These are phyloP conservation scores for Andrena marginata DNA, from an alignment of 2,888 invertebrate genomes.

Conservation along the genomic window DNA sequence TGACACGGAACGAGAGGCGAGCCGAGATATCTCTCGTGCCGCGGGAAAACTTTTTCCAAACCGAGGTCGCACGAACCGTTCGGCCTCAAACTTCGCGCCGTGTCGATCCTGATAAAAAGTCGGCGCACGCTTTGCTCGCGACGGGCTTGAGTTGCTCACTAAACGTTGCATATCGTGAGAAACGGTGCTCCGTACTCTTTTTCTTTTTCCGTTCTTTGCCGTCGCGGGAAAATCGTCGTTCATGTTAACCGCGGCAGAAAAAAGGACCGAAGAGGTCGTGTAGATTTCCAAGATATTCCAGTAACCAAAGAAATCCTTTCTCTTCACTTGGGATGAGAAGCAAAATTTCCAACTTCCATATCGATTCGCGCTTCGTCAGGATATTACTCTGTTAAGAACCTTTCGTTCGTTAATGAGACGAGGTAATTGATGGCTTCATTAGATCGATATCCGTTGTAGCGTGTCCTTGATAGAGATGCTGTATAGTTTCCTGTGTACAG, in stretches of 20 bases:
- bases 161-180: slow-evolving; percentile 45
- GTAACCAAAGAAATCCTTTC: background rate
- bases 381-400: too few species aligned
- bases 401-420: too few species aligned
- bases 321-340: too few species aligned
- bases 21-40: slow-evolving; percentile 37
- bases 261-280: background rate
- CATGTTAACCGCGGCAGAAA: background rate
- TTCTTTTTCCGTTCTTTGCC: background rate
- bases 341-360: too few species aligned
- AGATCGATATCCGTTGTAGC: background rate
- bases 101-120: slow-evolving; percentile 53
- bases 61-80: slow-evolving; percentile 55
- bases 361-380: too few species aligned
- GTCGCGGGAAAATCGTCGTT: slow-evolving; percentile 7
- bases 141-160: slow-evolving; percentile 24
- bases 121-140: slow-evolving; percentile 27
- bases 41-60: slow-evolving; percentile 23
- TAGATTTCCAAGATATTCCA: background rate
- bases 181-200: slow-evolving; percentile 3
- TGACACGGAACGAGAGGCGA: slow-evolving; percentile 38
- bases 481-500: background rate
- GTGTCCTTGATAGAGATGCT: background rate
- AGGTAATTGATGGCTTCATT: background rate
- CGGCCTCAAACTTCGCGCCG: slow-evolving; percentile 53